A percentile compares a stretch with the other conserved stretches of the same genome.
Evolutionary conservation across 1,140 invertebrate species (phyloP).

Genomic region (Fopius arisanus): DNA sequence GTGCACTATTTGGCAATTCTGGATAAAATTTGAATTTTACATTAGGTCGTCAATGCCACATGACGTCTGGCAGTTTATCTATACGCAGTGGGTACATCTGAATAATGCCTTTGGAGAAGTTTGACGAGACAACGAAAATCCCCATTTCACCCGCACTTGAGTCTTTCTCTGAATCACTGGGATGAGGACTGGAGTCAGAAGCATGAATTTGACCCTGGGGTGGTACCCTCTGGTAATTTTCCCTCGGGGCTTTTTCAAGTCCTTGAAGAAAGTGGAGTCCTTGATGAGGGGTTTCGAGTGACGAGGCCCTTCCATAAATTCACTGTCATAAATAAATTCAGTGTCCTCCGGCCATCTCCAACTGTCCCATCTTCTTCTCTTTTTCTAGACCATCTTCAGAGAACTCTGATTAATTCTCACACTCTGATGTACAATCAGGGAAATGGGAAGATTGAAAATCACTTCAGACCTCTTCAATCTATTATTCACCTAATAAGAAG

Average conservation of each 20-base stretch:
- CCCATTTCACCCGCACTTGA: background rate
- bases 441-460: background rate
- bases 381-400: background rate
- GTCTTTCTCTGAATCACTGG: background rate
- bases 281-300: slow-evolving; percentile 6
- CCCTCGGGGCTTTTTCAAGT: background rate
- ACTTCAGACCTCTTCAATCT: background rate
- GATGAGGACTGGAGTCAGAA: background rate
- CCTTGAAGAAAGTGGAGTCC: slow-evolving; percentile 6
- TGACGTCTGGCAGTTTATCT: background rate
- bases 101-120: background rate
- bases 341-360: background rate
- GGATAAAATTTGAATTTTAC: background rate
- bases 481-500: background rate
- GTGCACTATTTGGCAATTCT: background rate
- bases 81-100: background rate
- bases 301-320: slow-evolving; percentile 17
- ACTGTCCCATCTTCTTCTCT: background rate
- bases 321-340: slow-evolving; percentile 23
- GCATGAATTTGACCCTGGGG: slow-evolving; percentile 22
- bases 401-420: too few species aligned
- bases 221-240: slow-evolving; percentile 22
- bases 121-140: background rate
- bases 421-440: background rate
- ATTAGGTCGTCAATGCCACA: background rate